Conservation (phyloP, 2,888 invertebrate genomes). For the Stramonita haemastoma region DNA sequence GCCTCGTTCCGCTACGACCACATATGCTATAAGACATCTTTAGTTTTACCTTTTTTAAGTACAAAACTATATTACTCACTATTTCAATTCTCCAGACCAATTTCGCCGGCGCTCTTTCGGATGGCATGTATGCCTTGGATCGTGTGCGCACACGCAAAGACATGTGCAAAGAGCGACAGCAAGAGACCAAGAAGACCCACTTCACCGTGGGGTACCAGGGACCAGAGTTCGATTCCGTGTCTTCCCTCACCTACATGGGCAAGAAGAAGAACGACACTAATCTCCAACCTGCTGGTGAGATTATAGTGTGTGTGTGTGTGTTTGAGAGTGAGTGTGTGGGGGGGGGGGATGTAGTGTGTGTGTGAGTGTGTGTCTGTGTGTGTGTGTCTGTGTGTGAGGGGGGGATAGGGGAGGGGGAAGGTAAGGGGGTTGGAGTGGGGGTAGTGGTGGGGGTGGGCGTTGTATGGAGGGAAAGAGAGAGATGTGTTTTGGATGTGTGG, state of each 20-base stretch:
- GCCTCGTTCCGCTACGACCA: too few relatives aligned
- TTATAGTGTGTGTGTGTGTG: not conserved
- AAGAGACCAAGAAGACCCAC: constrained; percentile 57
- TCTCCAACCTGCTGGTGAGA: constrained; percentile 11
- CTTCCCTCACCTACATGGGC: constrained; percentile 58
- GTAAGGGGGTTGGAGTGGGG: not conserved
- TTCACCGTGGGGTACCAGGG: constrained; percentile 63
- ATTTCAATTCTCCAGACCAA: constrained; percentile 57
- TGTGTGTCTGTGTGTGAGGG: not conserved
- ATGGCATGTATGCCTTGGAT: constrained; percentile 54
- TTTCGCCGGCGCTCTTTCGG: constrained; percentile 59
- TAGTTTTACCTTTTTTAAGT: too few relatives aligned
- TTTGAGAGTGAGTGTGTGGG: not conserved
- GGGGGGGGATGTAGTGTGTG: not conserved
- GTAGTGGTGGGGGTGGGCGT: not conserved
- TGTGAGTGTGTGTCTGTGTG: too few relatives aligned
- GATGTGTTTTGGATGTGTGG: too few relatives aligned
- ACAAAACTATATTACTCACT: too few relatives aligned
- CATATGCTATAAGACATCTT: too few relatives aligned
- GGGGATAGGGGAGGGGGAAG: not conserved
- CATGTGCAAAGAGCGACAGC: constrained; percentile 31
- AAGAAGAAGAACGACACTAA: constrained; percentile 43
- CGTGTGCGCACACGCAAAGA: constrained; percentile 52
- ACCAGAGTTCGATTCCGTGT: constrained; percentile 59
- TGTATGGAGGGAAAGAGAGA: not conserved